phyloP scores from a whole-genome alignment of 2,888 invertebrate species.

The Metellina segmentata region DNA sequence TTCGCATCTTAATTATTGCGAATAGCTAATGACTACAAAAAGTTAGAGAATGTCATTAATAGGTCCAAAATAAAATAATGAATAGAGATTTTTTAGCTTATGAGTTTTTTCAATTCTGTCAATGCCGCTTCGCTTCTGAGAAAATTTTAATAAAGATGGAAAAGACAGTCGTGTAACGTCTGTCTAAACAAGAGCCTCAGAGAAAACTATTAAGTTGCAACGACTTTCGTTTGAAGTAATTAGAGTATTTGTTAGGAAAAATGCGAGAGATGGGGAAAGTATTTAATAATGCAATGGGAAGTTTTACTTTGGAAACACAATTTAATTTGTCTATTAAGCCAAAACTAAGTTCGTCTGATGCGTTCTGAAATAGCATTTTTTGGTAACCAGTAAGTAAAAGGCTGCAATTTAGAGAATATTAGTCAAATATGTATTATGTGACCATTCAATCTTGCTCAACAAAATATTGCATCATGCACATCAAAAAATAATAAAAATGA shows the following conservation, averaged over 20 bases:
- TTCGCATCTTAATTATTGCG: neutral
- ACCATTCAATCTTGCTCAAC: too few species aligned
- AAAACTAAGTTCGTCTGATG: too few species aligned
- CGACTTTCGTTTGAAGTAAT: neutral
- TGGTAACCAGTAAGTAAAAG: too few species aligned
- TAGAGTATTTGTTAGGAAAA: neutral
- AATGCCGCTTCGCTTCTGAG: neutral
- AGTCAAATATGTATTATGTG: too few species aligned
- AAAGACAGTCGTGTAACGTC: neutral
- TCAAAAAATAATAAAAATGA: too few species aligned
- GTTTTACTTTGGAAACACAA: too few species aligned
- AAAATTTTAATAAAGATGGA: neutral
- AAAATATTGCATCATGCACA: too few species aligned
- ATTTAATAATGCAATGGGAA: too few species aligned
- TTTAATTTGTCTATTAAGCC: too few species aligned
- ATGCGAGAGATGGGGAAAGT: too few species aligned
- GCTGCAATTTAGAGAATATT: too few species aligned
- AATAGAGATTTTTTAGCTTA: neutral
- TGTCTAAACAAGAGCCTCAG: neutral
- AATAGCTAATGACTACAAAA: neutral
- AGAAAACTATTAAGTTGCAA: neutral
- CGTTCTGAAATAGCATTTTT: too few species aligned
- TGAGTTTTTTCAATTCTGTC: neutral
- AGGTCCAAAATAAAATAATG: neutral
- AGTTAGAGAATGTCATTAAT: neutral